Base-by-base conservation (phyloP, 2,797 vertebrate species). In the Myiotriccus ornatus region DNA sequence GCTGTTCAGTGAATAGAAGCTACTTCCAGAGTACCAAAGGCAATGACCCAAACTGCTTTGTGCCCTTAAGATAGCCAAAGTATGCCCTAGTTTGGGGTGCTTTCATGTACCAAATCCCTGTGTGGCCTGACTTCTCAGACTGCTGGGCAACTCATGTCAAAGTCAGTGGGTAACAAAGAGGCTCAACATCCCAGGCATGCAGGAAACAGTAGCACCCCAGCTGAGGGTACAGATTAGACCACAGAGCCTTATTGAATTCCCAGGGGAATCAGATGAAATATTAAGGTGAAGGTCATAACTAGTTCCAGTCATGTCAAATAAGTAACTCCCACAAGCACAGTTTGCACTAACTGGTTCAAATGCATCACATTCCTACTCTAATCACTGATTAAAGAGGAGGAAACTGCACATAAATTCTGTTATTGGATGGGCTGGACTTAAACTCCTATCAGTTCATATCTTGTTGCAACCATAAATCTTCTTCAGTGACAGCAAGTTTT, bases 281-380 rank as follows among this genome's bases (percentile, higher is more conserved):
- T 62, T 68, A 49, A 84, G 65, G 34, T 69, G 73, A 92, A 75
- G 76, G 91, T 93, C 76, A 11, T 70, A 79, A 81, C 84, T 73
- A 65, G 69, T 60, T 59, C 55, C 41, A 44, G 59, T 63, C 76
- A 84, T 20, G 52, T 78, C 89, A 84, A 77, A 43, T 65, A 80
- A 84, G 47, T 55, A 84, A 86, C 76, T 94, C 82, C 85, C 83
- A 91, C 74, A 87, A 88, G 79, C 65, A 73, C 41, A 30, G 59
- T 88, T 91, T 85, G 94, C 92, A 95, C 94, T 22, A 60, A 70
- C 28, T 69, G 60, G 56, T 65, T 92, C 60, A 94, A 78, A 91
- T n/a, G 34, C 67, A 78, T 78, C 63, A 57, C 94, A 94, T 95
- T 83, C 80, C 84, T 77, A 53, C 44, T 78, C 30, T 83, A 88